Conservation (phyloP, 2,113 vertebrate species). For the Eupsittula cactorum region DNA sequence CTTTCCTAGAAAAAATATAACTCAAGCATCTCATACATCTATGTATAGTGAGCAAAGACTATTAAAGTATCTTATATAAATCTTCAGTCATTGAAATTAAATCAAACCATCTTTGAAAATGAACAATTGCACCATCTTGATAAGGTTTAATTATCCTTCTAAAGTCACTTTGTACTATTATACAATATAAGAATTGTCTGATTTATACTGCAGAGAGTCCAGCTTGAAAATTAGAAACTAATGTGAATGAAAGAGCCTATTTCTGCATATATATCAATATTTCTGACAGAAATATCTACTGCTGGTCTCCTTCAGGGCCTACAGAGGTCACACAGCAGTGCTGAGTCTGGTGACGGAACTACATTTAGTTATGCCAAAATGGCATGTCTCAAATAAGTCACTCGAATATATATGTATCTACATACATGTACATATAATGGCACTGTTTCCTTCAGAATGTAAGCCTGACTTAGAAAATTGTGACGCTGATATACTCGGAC, state of each 20-base stretch:
- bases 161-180: background rate
- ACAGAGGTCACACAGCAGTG: background rate
- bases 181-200: background rate
- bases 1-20: background rate
- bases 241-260: background rate
- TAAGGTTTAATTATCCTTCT: background rate
- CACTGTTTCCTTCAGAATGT: background rate
- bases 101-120: background rate
- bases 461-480: background rate
- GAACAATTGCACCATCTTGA: background rate
- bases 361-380: background rate
- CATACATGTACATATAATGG: background rate
- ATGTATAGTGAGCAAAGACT: background rate
- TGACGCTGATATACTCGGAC: background rate
- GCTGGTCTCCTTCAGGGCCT: background rate
- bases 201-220: background rate
- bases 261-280: too few species aligned
- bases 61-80: background rate
- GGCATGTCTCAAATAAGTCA: background rate
- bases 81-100: conserved; percentile 21
- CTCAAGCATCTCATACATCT: background rate
- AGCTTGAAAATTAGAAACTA: conserved; percentile 2
- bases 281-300: background rate
- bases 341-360: background rate
- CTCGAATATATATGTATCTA: background rate